Conservation (phyloP, 2,113 vertebrate species). For the Plecotus auritus region DNA sequence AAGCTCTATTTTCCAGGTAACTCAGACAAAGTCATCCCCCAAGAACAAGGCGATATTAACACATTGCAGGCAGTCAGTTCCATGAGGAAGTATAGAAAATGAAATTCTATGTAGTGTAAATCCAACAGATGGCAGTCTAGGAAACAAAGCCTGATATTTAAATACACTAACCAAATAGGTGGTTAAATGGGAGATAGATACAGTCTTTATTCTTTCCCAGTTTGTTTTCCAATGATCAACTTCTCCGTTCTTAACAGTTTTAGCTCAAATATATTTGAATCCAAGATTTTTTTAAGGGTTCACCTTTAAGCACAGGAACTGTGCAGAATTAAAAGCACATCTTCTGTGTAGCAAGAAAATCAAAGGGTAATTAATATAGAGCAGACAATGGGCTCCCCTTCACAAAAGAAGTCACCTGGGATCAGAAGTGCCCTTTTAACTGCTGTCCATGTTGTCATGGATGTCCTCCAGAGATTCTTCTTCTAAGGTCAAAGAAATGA, state of each 20-base stretch:
- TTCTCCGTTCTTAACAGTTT: neutral
- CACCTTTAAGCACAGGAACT: neutral
- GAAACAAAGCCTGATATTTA: neutral
- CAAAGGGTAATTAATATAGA: conserved; percentile 28
- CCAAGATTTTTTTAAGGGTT: neutral
- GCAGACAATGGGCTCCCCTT: neutral
- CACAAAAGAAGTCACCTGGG: conserved; percentile 26
- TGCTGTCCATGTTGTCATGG: conserved; percentile 6
- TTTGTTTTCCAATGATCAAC: neutral
- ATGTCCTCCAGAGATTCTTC: neutral
- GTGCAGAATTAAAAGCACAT: neutral
- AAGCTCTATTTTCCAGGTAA: neutral
- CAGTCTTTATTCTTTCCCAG: neutral
- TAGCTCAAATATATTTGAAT: neutral
- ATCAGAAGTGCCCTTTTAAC: conserved; percentile 34
- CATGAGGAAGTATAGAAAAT: neutral
- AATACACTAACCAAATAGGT: neutral
- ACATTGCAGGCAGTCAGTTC: neutral
- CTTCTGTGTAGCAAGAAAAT: neutral
- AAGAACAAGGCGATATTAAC: neutral
- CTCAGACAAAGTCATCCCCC: neutral
- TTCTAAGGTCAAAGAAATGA: conserved; percentile 36
- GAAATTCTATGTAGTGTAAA: neutral
- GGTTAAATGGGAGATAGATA: neutral
- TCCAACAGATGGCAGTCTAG: neutral